Conservation (phyloP, 1,140 invertebrate genomes). For the Coenobita brevimanus region DNA sequence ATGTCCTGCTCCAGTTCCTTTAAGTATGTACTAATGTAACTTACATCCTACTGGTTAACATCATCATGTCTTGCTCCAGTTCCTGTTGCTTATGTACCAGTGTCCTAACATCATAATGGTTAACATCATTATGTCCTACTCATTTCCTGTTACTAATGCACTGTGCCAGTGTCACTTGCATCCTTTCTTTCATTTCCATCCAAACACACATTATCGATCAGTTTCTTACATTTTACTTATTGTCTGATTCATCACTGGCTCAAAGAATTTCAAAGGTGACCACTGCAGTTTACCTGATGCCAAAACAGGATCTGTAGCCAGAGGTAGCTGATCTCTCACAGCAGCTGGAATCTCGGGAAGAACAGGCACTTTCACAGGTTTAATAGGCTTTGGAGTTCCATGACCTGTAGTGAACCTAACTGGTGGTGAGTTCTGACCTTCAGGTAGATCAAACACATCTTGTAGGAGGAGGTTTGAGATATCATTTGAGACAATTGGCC, state of each 20-base stretch:
- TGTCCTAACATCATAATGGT: too few species aligned
- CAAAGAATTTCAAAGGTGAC: too few species aligned
- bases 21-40: too few species aligned
- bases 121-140: too few species aligned
- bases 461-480: slow-evolving; percentile 39
- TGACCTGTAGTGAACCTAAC: slow-evolving; percentile 45
- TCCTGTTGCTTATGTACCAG: too few species aligned
- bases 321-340: slow-evolving; percentile 69
- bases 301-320: slow-evolving; percentile 63
- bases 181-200: background rate
- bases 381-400: slow-evolving; percentile 52
- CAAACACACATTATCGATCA: too few species aligned
- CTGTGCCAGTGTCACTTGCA: background rate
- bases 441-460: slow-evolving; percentile 31
- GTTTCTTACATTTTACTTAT: too few species aligned
- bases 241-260: too few species aligned
- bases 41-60: too few species aligned
- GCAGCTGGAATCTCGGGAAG: slow-evolving; percentile 68
- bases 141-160: too few species aligned
- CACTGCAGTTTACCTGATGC: slow-evolving; percentile 41
- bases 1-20: too few species aligned
- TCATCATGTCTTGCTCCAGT: too few species aligned
- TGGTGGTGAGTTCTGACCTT: slow-evolving; percentile 8
- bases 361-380: slow-evolving; percentile 1
- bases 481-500: slow-evolving; percentile 33